Base-by-base conservation (phyloP, 1,140 invertebrate species). In the Drosophila trapezifrons region DNA sequence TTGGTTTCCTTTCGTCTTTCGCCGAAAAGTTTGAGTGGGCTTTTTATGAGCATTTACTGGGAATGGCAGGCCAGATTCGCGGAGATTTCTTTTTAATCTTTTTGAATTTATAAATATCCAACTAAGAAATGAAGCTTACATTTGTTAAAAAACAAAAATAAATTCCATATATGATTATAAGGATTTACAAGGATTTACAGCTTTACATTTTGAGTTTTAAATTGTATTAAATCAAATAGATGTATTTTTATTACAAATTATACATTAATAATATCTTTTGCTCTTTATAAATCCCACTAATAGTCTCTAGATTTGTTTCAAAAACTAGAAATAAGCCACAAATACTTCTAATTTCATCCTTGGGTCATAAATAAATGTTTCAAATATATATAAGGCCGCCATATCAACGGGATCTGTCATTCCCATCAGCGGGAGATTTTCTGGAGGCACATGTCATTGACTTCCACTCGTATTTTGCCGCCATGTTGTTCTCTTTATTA, bases 401-500 rank as follows among this genome's bases (percentile, higher is more conserved):
- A 42, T 69, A 60, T 65, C 27, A 43, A 17, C 60, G 38, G 51
- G 47, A 73, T 73, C 51, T 73, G 70, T 62, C 56, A 46, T 43
- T 52, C 29, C 37, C 45, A 73, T 51, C 70, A 73, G 46, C 69
- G 56, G 56, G 67, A 57, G 59, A 75, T 65, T 74, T 55, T 49
- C 43, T 25, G 65, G 27, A 37, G 22, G 27, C 73, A 56, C 70
- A 76, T 76, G 74, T 76, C 73, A 67, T 58, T 67, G 74, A 40
- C 73, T 76, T 72, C 17, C 69, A 20, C 20, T 67, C 43, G 60
- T n/a, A 25, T 49, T 55, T 35, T 45, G 70, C 64, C 63, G 64
- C 63, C 71, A 76, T 69, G 67, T 80, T 89, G 76, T 75, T 72
- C 71, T 73, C 83, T 79, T 73, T 83, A 83, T 87, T 87, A 83